Evolutionary conservation across 2,113 vertebrate genomes (phyloP).

Genomic region (Heptranchias perlo): DNA sequence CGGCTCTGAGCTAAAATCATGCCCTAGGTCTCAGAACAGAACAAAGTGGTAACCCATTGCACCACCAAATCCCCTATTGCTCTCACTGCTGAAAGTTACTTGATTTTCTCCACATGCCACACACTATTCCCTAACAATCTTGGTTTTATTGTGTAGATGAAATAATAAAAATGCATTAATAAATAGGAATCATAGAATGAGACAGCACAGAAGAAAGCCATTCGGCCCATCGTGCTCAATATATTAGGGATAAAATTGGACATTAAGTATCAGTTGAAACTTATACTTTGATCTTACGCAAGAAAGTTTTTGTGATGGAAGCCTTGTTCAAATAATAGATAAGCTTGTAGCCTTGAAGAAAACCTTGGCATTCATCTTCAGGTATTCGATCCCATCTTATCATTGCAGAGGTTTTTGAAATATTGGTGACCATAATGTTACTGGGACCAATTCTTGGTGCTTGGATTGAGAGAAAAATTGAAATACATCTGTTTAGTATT

Average conservation of each 20-base stretch:
- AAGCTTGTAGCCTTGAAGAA: slow-evolving; percentile 66
- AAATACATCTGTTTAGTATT: neutral
- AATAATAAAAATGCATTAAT: neutral
- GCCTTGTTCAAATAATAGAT: slow-evolving; percentile 41
- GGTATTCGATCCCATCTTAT: slow-evolving; percentile 63
- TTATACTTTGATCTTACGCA: neutral
- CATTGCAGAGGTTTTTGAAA: slow-evolving; percentile 54
- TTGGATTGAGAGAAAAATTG: slow-evolving; percentile 42
- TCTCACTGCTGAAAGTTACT: neutral
- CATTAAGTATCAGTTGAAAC: neutral
- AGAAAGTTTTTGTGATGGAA: no score
- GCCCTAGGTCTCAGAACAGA: neutral
- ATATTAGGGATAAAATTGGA: neutral
- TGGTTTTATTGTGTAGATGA: neutral
- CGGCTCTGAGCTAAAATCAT: no score
- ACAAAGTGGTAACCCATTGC: neutral
- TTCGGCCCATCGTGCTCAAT: no score
- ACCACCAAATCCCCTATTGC: neutral
- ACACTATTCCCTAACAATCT: neutral
- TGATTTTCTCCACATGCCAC: neutral
- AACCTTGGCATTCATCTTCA: slow-evolving; percentile 60
- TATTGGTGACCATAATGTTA: slow-evolving; percentile 55
- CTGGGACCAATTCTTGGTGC: slow-evolving; percentile 60
- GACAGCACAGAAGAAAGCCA: no score
- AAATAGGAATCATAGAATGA: no score